These are phyloP conservation scores for Hippoglossus hippoglossus DNA, from an alignment of 2,797 vertebrate genomes.

Conservation along the genomic window DNA sequence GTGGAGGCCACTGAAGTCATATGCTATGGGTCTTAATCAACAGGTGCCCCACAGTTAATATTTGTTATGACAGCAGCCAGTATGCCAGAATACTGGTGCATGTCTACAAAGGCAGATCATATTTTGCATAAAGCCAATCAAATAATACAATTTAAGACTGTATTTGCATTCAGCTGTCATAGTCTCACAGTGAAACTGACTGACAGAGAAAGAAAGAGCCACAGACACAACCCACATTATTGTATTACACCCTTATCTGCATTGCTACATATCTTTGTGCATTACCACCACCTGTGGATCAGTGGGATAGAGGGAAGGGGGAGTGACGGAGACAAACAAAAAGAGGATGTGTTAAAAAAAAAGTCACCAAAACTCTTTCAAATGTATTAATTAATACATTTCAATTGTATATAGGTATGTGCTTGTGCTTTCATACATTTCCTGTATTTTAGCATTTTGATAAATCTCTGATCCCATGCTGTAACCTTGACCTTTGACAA, in stretches of 20 bases:
- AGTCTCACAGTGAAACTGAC: background rate
- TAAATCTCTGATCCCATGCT: background rate
- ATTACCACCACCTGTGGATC: background rate
- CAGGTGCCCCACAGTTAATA: background rate
- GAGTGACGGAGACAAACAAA: too few species aligned
- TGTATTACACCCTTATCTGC: background rate
- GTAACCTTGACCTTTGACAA: background rate
- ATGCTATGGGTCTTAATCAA: background rate
- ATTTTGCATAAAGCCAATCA: background rate
- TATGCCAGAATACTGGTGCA: background rate
- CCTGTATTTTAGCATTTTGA: background rate
- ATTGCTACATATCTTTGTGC: background rate
- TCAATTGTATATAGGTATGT: too few species aligned
- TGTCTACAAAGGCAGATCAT: background rate
- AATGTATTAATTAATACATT: too few species aligned
- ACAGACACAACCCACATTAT: background rate
- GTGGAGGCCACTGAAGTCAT: background rate
- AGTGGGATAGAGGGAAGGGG: background rate
- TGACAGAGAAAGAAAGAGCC: background rate
- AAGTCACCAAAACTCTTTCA: too few species aligned
- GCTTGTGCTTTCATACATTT: background rate
- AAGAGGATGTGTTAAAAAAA: too few species aligned
- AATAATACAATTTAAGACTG: background rate
- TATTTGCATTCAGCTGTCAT: too few species aligned
- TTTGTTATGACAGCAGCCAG: background rate